Conservation (phyloP, 2,888 invertebrate species). For the Amblyteles armatorius region DNA sequence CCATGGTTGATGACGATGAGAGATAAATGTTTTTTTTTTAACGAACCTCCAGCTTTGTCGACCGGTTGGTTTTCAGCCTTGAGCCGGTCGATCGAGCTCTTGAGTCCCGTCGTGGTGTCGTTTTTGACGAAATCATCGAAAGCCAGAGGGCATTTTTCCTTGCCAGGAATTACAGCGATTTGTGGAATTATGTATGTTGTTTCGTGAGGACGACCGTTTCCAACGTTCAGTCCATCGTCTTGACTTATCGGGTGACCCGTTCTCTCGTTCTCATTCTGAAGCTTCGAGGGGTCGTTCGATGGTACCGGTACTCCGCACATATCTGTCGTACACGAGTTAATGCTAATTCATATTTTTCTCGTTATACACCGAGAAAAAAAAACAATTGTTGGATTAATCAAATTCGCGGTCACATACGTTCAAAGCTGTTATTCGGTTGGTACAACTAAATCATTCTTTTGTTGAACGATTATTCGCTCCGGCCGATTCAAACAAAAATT, state of each 20-base stretch:
- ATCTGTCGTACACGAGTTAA: conserved; percentile 70
- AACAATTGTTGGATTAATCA: no score
- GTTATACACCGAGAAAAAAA: neutral
- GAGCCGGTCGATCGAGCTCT: conserved; percentile 72
- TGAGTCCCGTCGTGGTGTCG: conserved; percentile 70
- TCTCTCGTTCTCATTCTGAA: conserved; percentile 61
- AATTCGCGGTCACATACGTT: no score
- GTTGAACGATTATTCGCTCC: no score
- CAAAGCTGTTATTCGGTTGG: no score
- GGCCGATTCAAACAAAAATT: no score
- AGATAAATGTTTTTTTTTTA: conserved; percentile 37
- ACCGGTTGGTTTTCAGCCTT: conserved; percentile 75
- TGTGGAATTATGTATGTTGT: conserved; percentile 54
- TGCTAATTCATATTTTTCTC: neutral
- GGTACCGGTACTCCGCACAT: conserved; percentile 82
- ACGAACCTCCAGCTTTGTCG: conserved; percentile 80
- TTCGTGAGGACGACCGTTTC: conserved; percentile 49
- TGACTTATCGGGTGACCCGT: conserved; percentile 42
- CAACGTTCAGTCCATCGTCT: conserved; percentile 60
- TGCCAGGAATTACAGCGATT: conserved; percentile 60
- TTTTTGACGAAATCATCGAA: conserved; percentile 67
- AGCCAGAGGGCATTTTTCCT: conserved; percentile 72
- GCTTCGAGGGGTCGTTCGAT: conserved; percentile 77
- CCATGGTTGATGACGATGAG: neutral
- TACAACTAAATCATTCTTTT: no score